Evolutionary conservation across 1,140 invertebrate genomes (phyloP).

Genomic region (Drosophila jambulina): DNA sequence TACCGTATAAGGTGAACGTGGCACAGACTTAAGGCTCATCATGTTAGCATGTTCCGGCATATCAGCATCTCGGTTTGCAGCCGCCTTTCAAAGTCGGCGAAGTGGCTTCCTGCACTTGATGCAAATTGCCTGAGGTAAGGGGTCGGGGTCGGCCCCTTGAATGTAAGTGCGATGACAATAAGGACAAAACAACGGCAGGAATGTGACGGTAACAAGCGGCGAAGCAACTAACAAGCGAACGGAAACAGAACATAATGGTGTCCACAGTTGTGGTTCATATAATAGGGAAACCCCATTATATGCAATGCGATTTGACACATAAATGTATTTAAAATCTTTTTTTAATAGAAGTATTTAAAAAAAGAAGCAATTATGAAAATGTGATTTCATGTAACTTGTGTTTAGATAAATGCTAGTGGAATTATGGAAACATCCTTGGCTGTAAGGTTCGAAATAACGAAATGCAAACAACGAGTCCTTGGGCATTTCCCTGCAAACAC

Average conservation of each 20-base stretch:
- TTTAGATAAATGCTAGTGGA: background rate
- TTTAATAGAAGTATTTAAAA: background rate
- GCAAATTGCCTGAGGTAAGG: conserved; percentile 27
- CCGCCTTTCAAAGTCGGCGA: conserved; percentile 21
- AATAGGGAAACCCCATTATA: background rate
- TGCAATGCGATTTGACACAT: background rate
- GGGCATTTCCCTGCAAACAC: conserved; percentile 14
- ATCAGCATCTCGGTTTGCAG: conserved; percentile 5
- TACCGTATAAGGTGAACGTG: background rate
- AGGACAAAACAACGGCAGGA: conserved; percentile 29
- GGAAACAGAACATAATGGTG: conserved; percentile 1
- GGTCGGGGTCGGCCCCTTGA: conserved; percentile 4
- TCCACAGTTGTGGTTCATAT: background rate
- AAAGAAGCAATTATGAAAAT: background rate
- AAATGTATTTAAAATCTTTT: background rate
- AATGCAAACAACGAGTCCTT: conserved; percentile 42
- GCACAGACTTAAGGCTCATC: conserved; percentile 1
- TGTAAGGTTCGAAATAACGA: background rate
- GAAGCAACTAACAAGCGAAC: conserved; percentile 21
- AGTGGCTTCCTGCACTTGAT: conserved; percentile 30
- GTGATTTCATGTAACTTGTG: background rate
- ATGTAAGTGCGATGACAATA: conserved; percentile 32
- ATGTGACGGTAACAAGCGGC: conserved; percentile 18
- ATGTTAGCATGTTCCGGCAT: conserved; percentile 3
- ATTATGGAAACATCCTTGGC: background rate